Base-by-base conservation (phyloP, 2,888 invertebrate species). In the Lordiphosa andalusiaca region DNA sequence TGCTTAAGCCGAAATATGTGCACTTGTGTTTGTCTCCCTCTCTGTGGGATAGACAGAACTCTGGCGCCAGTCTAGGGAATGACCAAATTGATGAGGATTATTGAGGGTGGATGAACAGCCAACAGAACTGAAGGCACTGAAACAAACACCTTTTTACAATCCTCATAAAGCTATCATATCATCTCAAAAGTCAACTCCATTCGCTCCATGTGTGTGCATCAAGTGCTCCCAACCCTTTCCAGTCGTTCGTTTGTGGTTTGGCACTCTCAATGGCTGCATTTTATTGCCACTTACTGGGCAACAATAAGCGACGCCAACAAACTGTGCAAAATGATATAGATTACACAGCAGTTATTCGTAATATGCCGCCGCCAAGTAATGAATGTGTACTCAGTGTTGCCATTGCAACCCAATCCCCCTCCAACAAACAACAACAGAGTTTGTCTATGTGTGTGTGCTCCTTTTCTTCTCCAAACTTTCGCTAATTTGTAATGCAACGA, bases 401-500 rank as follows among this genome's bases (percentile, higher is more conserved):
- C 46, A 37, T 40, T 25, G 25, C 25, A 36, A 37, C 47, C 38
- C 39, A 12, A 23, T 21, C 38, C 25, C 19, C 4, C 35, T 3
- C n/a, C 33, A 19, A 12, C 47, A 7, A 30, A 9, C 7, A 37
- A 36, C 33, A 39, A 13, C 38, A 23, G 53, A 48, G 59, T 61
- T 53, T 25, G 25, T 25, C 7, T 25, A 25, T 25, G 25, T 25
- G 25, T 25, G 25, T 7, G 7, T 25, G 25, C 25, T 25, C 42
- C 49, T 48, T 40, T 44, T 61, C 47, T 59, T 60, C 49, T 41
- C 41, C 38, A 54, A 71, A 56, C 57, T 56, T 70, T 71, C 61
- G 71, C 68, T 71, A 61, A 61, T 58, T 61, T 56, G 33, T 64
- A 59, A 61, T 64, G 57, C 56, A 63, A 38, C 62, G 36, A 52